Conservation (phyloP, 1,140 invertebrate genomes). For the Eubasilissa regina region DNA sequence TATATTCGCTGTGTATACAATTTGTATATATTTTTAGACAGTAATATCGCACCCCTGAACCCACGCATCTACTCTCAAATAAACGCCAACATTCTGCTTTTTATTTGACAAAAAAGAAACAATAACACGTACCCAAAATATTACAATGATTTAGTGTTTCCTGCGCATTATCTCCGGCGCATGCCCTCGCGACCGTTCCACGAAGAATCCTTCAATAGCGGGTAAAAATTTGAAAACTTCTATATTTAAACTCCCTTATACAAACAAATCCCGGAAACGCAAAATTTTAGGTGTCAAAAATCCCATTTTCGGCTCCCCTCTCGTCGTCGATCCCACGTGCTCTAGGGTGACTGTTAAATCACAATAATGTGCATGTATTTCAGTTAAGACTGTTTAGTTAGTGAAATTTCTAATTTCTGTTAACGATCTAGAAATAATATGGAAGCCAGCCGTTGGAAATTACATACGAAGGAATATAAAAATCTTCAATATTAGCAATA, state of each 20-base stretch:
- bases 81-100: slow-evolving; percentile 38
- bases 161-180: slow-evolving; percentile 48
- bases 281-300: slow-evolving; percentile 69
- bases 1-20: slow-evolving; percentile 14
- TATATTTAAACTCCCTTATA: slow-evolving; percentile 56
- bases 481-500: too few species aligned
- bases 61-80: slow-evolving; percentile 3
- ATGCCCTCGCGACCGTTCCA: slow-evolving; percentile 36
- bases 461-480: too few species aligned
- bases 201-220: slow-evolving; percentile 19
- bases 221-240: slow-evolving; percentile 42
- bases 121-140: slow-evolving; percentile 57
- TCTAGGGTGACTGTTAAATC: slow-evolving; percentile 35
- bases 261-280: slow-evolving; percentile 66
- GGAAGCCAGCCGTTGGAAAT: slow-evolving; percentile 14
- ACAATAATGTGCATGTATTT: slow-evolving; percentile 22
- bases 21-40: slow-evolving; percentile 45
- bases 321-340: not conserved
- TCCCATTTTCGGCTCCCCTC: slow-evolving; percentile 63
- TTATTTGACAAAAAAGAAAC: slow-evolving; percentile 56
- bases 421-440: not conserved
- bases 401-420: slow-evolving; percentile 35
- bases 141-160: slow-evolving; percentile 59
- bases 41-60: slow-evolving; percentile 49
- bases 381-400: slow-evolving; percentile 25